phyloP scores from a whole-genome alignment of 2,113 vertebrate genomes.

The Numenius arquata region DNA sequence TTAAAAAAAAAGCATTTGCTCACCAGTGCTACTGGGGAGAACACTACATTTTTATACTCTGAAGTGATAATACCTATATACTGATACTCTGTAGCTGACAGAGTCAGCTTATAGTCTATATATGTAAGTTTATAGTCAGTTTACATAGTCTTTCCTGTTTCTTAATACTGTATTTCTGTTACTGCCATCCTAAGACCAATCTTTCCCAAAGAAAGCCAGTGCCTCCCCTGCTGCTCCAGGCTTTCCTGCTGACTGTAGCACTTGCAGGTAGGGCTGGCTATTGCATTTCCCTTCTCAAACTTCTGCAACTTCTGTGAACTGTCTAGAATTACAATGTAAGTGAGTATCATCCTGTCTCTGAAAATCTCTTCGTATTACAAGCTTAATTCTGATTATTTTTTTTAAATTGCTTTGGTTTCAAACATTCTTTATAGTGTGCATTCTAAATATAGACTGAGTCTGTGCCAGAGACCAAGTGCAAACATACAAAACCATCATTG shows the following conservation, averaged over 20 bases:
- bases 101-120: too few relatives aligned
- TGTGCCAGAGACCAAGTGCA: background rate
- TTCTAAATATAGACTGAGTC: background rate
- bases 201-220: background rate
- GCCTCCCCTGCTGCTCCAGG: background rate
- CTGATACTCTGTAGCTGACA: background rate
- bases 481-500: background rate
- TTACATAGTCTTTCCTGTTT: background rate
- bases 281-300: background rate
- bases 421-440: background rate
- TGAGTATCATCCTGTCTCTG: background rate
- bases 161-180: background rate
- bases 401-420: background rate
- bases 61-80: background rate
- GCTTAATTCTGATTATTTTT: background rate
- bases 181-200: background rate
- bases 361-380: background rate
- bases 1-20: rapidly evolving
- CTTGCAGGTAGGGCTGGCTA: background rate
- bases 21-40: background rate
- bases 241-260: background rate
- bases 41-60: background rate
- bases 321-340: background rate
- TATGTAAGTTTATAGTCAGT: too few relatives aligned
- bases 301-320: background rate